Conservation (phyloP, 1,140 invertebrate species). For the Vanessa atalanta region DNA sequence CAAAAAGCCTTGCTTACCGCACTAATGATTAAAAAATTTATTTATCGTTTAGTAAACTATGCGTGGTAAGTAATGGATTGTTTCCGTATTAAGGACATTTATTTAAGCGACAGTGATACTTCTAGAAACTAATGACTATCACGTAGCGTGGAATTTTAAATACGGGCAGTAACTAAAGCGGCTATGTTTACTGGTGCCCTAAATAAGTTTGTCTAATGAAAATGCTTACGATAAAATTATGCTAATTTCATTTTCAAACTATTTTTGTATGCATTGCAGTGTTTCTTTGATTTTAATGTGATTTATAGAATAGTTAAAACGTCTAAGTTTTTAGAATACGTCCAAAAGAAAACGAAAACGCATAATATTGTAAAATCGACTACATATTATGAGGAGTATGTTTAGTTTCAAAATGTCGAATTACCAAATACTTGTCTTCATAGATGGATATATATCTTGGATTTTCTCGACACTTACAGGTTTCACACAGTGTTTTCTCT, state of each 20-base stretch:
- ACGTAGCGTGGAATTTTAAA: background rate
- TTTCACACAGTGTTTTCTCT: too few relatives aligned
- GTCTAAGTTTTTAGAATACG: background rate
- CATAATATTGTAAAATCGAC: background rate
- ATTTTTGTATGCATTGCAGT: slow-evolving; percentile 18
- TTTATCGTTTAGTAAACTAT: slow-evolving; percentile 1
- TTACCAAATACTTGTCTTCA: too few relatives aligned
- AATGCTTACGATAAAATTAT: slow-evolving; percentile 8
- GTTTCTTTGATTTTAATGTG: background rate
- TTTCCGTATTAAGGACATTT: background rate
- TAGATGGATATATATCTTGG: too few relatives aligned
- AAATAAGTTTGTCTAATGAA: slow-evolving; percentile 6
- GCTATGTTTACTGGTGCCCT: background rate
- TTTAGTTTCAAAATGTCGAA: too few relatives aligned
- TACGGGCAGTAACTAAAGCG: background rate
- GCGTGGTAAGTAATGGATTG: background rate
- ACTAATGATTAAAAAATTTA: slow-evolving; percentile 1
- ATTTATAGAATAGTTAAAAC: background rate
- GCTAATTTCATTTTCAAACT: background rate
- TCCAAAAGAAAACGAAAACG: background rate
- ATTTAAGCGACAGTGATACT: background rate
- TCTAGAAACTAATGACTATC: background rate
- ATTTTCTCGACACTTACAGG: too few relatives aligned
- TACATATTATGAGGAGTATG: too few relatives aligned
- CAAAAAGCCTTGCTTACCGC: background rate